Evolutionary conservation across 2,888 invertebrate species (phyloP).

Genomic region (Parthenolecanium corni): DNA sequence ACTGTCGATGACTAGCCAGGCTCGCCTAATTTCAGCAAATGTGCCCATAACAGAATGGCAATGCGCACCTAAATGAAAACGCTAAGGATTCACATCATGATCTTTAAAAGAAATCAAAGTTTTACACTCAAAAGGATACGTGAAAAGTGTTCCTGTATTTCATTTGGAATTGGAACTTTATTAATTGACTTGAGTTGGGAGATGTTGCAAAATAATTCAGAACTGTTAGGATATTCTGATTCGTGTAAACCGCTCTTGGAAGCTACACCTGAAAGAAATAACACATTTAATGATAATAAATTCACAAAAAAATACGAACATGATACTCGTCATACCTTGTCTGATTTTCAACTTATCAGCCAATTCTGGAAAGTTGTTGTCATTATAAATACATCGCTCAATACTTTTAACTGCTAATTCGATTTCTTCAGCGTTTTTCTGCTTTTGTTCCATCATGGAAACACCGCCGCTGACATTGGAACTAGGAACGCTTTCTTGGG

Average conservation of each 20-base stretch:
- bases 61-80: constrained; percentile 63
- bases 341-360: constrained; percentile 10
- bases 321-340: constrained; percentile 36
- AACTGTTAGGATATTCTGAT: constrained; percentile 76
- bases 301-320: constrained; percentile 38
- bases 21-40: constrained; percentile 89
- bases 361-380: constrained; percentile 23
- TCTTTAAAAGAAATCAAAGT: not conserved
- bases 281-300: not conserved
- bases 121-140: constrained; percentile 56
- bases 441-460: constrained; percentile 1
- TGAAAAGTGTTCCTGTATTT: constrained; percentile 88
- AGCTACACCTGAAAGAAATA: constrained; percentile 48
- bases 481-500: no score
- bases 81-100: constrained; percentile 29
- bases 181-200: constrained; percentile 67
- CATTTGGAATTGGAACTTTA: constrained; percentile 80
- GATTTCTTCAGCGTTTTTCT: constrained; percentile 17
- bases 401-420: constrained; percentile 22
- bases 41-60: constrained; percentile 94
- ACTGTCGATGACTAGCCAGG: constrained; percentile 95
- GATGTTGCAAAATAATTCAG: constrained; percentile 53
- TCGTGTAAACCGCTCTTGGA: constrained; percentile 83
- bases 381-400: constrained; percentile 8
- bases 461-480: no score